Percentiles rank a stretch among this genome's conserved stretches.
Conservation (phyloP, 2,797 vertebrate species). For the Brachyrhaphis roseni region DNA sequence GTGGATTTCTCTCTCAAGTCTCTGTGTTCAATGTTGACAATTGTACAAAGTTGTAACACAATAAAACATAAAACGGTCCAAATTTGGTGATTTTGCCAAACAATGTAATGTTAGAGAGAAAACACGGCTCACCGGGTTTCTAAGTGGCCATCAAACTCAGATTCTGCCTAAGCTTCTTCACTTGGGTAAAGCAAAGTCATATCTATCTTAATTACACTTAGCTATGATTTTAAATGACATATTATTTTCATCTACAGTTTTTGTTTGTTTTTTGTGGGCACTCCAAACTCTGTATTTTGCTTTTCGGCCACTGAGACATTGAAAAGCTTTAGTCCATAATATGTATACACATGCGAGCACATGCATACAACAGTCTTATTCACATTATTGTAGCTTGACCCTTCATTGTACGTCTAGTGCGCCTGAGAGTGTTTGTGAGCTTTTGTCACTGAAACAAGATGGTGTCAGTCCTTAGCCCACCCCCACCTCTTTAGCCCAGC, state of each 20-base stretch:
- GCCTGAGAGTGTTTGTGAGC: constrained; percentile 43
- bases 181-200: neutral
- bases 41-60: neutral
- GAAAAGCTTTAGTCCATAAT: constrained; percentile 36
- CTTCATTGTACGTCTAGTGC: constrained; percentile 51
- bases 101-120: neutral
- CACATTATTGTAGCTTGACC: constrained; percentile 58
- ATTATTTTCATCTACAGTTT: neutral
- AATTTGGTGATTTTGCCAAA: neutral
- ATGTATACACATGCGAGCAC: constrained; percentile 25
- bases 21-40: neutral
- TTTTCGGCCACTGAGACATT: constrained; percentile 50
- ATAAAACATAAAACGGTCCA: neutral
- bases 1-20: neutral
- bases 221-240: neutral
- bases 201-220: neutral
- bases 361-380: constrained; percentile 35
- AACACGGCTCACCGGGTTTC: neutral
- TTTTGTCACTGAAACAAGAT: constrained; percentile 58
- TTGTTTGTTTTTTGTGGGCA: neutral
- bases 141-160: neutral
- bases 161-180: neutral
- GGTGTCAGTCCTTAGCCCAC: constrained; percentile 69
- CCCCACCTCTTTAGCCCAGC: constrained; percentile 68
- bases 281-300: constrained; percentile 6